Evolutionary conservation across 1,140 invertebrate genomes (phyloP).

Genomic region (Lasioglossum albipes): DNA sequence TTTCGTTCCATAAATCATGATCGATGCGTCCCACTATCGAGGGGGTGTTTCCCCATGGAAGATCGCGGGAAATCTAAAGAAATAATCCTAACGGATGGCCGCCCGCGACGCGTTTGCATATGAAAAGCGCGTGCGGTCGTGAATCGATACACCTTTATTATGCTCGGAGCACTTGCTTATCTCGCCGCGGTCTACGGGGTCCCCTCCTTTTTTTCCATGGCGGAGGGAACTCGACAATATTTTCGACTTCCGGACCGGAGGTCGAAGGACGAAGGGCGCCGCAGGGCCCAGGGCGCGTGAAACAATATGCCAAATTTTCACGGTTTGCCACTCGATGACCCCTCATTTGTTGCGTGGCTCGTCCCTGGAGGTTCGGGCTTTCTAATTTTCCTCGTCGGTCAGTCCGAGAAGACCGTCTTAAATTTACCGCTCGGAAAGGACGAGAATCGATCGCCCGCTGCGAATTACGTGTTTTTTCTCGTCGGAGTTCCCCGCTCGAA

Average conservation of each 20-base stretch:
- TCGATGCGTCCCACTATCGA: constrained; percentile 19
- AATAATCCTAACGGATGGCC: constrained; percentile 80
- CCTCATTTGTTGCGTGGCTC: constrained; percentile 61
- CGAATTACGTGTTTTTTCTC: background rate
- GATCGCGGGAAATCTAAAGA: constrained; percentile 67
- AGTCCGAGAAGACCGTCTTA: constrained; percentile 12
- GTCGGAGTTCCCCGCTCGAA: background rate
- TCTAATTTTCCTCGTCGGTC: constrained; percentile 53
- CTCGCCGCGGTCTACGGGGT: constrained; percentile 61
- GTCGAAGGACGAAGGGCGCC: constrained; percentile 13
- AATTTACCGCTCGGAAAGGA: no score
- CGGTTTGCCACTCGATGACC: constrained; percentile 61
- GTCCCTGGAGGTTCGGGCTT: constrained; percentile 14
- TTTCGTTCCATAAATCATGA: constrained; percentile 36
- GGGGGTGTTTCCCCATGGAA: constrained; percentile 25
- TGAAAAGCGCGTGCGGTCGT: constrained; percentile 72
- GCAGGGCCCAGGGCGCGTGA: constrained; percentile 63
- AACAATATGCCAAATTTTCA: constrained; percentile 77
- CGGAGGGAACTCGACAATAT: constrained; percentile 76
- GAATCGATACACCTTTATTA: constrained; percentile 81
- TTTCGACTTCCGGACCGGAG: constrained; percentile 73
- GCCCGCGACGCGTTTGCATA: constrained; percentile 77
- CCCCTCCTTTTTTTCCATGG: constrained; percentile 12
- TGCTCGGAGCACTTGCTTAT: constrained; percentile 77
- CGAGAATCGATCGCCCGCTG: background rate